A percentile compares a stretch with the other conserved stretches of the same genome.
Evolutionary conservation across 1,140 invertebrate species (phyloP).

Genomic region (Oryctes rhinoceros): DNA sequence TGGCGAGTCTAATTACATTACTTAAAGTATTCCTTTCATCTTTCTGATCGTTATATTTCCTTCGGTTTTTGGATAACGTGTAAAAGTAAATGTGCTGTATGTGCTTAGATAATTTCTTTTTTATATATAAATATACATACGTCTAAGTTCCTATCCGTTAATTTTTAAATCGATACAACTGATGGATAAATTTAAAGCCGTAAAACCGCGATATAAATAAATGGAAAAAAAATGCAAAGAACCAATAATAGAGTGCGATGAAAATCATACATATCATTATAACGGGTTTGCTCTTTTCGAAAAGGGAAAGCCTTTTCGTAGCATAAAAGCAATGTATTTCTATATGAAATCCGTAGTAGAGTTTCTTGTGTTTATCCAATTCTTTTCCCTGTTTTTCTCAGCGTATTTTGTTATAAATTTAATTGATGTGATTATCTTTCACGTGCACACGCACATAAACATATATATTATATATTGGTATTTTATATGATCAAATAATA

Average conservation of each 20-base stretch:
- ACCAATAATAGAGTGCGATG: slow-evolving; percentile 16
- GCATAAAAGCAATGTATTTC: not conserved
- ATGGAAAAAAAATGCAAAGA: slow-evolving; percentile 40
- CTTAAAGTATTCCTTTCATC: too few relatives aligned
- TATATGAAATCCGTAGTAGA: not conserved
- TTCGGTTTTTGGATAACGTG: too few relatives aligned
- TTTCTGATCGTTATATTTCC: not conserved
- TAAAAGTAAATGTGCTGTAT: not conserved
- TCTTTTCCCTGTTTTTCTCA: not conserved
- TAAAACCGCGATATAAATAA: not conserved
- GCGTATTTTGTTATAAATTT: not conserved
- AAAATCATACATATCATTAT: slow-evolving; percentile 41
- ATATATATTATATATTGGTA: not conserved
- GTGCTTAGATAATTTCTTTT: not conserved
- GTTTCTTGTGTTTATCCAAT: not conserved
- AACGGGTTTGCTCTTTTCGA: slow-evolving; percentile 27
- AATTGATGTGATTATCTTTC: not conserved
- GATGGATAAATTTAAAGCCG: slow-evolving; percentile 43
- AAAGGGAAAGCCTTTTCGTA: slow-evolving; percentile 23
- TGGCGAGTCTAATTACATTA: too few relatives aligned
- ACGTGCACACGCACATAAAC: not conserved
- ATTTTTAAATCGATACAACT: slow-evolving; percentile 39
- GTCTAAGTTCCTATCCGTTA: slow-evolving; percentile 24
- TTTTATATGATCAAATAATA: slow-evolving; percentile 13
- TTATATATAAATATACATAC: not conserved